phyloP scores from a whole-genome alignment of 2,888 invertebrate species.

The Ennomos fuscantarius region DNA sequence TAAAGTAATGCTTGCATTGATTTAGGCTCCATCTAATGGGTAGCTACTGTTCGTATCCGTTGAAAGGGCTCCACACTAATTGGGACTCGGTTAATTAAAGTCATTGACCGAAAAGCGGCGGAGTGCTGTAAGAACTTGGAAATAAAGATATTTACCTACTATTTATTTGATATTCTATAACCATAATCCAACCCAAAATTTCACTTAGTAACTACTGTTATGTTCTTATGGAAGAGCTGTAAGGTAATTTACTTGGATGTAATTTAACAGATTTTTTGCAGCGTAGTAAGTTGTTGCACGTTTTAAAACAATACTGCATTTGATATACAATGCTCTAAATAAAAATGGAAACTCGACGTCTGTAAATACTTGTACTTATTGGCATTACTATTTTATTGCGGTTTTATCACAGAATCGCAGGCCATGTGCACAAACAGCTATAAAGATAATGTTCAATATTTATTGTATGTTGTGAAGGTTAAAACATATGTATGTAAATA shows the following conservation, averaged over 20 bases:
- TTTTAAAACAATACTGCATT: no score
- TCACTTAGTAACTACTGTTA: no score
- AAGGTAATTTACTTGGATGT: no score
- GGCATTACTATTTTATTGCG: conserved; percentile 38
- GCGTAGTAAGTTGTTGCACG: no score
- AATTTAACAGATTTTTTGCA: no score
- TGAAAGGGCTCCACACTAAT: conserved; percentile 57
- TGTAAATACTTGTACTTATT: conserved; percentile 21
- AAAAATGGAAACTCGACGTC: not conserved
- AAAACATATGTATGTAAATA: conserved; percentile 33
- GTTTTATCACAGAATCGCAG: conserved; percentile 46
- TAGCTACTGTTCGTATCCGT: conserved; percentile 13
- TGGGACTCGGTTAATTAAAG: conserved; percentile 60
- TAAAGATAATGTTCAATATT: conserved; percentile 46
- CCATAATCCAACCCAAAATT: no score
- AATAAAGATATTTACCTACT: not conserved
- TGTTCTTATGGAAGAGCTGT: no score
- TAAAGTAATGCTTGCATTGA: no score
- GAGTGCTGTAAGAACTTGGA: conserved; percentile 41
- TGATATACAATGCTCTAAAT: no score
- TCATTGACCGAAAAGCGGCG: conserved; percentile 55
- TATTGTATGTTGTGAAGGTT: conserved; percentile 40
- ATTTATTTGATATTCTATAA: no score
- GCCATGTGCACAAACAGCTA: conserved; percentile 48
- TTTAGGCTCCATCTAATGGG: conserved; percentile 7